phyloP scores from a whole-genome alignment of 2,888 invertebrate genomes.

The Clunio marinus region DNA sequence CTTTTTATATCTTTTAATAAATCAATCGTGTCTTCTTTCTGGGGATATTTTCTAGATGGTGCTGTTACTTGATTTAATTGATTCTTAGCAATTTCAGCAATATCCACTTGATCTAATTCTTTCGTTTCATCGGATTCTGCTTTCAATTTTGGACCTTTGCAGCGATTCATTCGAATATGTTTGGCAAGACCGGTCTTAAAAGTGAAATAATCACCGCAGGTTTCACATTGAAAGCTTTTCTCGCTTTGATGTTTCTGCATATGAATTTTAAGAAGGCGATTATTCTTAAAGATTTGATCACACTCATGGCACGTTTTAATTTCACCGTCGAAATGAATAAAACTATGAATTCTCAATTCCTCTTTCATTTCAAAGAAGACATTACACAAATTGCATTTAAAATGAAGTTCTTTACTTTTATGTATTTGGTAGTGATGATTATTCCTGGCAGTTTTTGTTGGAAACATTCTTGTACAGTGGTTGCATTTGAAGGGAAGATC shows the following conservation, averaged over 20 bases:
- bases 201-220: slow-evolving; percentile 13
- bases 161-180: slow-evolving; percentile 21
- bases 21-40: neutral
- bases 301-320: slow-evolving; percentile 20
- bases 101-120: neutral
- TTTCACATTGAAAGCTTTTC: neutral
- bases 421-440: slow-evolving; percentile 31
- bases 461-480: slow-evolving; percentile 19
- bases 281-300: slow-evolving; percentile 27
- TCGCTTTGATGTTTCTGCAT: slow-evolving; percentile 19
- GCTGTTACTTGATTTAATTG: neutral
- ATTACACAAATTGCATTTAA: slow-evolving; percentile 13
- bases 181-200: slow-evolving; percentile 24
- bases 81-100: neutral
- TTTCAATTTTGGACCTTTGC: slow-evolving; percentile 17
- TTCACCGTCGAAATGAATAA: slow-evolving; percentile 29
- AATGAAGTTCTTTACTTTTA: slow-evolving; percentile 15
- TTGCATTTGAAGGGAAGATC: slow-evolving; percentile 2
- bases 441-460: slow-evolving; percentile 9
- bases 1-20: neutral
- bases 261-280: slow-evolving; percentile 7
- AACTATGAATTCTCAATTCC: slow-evolving; percentile 25
- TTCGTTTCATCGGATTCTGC: neutral
- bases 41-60: neutral
- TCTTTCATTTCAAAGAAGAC: slow-evolving; percentile 25